Evolutionary conservation across 2,888 invertebrate genomes (phyloP).

Genomic region (Catocala nupta): DNA sequence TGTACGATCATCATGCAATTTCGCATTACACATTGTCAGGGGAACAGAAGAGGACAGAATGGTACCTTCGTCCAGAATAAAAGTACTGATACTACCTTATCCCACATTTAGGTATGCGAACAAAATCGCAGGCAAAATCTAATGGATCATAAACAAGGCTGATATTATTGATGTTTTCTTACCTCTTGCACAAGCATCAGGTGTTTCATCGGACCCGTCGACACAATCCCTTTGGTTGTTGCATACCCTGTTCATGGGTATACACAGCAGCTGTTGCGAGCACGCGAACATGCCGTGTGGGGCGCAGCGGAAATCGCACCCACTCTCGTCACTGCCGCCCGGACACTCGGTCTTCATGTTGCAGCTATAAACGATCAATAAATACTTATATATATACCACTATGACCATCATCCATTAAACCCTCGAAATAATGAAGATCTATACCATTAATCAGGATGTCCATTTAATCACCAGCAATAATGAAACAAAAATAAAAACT

Average conservation of each 20-base stretch:
- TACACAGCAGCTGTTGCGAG: conserved; percentile 87
- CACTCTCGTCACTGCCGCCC: conserved; percentile 90
- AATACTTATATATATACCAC: background rate
- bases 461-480: no score
- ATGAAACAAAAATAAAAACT: no score
- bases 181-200: conserved; percentile 70
- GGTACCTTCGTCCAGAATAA: no score
- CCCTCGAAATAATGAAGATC: no score
- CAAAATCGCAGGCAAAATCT: no score
- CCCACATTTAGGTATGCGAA: no score
- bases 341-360: conserved; percentile 90
- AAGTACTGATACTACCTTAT: no score
- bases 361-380: conserved; percentile 77
- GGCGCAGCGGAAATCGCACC: conserved; percentile 78
- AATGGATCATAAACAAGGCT: no score
- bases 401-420: background rate
- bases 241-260: conserved; percentile 63
- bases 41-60: no score
- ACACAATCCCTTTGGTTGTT: conserved; percentile 89
- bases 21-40: no score
- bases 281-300: conserved; percentile 83
- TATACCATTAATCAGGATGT: no score
- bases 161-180: conserved; percentile 8
- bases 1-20: no score
- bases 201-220: conserved; percentile 91